These are phyloP conservation scores for Cistogaster globosa DNA, from an alignment of 2,888 invertebrate species.

Conservation along the genomic window DNA sequence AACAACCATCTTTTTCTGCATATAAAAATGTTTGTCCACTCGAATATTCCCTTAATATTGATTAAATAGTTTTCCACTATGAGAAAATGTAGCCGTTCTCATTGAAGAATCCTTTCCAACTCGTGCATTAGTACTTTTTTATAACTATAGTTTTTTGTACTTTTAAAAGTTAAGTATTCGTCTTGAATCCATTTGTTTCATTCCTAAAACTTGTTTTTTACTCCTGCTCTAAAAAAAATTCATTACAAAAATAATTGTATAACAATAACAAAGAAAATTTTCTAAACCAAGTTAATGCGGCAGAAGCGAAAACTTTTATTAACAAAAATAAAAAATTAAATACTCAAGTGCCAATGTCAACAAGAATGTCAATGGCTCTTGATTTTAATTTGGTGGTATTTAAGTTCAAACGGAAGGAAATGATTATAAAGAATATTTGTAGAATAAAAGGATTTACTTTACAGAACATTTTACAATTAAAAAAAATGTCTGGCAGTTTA, in stretches of 20 bases:
- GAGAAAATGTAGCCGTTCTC: too few relatives aligned
- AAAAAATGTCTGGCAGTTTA: too few relatives aligned
- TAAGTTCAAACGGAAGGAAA: conserved; percentile 24
- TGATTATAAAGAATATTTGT: conserved; percentile 2
- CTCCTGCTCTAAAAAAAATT: not conserved
- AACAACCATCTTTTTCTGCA: too few relatives aligned
- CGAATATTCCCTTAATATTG: too few relatives aligned
- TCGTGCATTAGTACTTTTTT: too few relatives aligned
- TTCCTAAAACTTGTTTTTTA: not conserved
- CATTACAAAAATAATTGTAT: not conserved
- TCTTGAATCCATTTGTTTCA: not conserved
- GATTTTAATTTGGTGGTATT: conserved; percentile 25
- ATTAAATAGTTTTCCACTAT: too few relatives aligned
- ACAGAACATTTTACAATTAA: not conserved
- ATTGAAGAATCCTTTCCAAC: too few relatives aligned
- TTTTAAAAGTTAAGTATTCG: not conserved
- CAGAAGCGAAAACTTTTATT: conserved; percentile 47
- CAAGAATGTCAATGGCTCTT: conserved; percentile 52
- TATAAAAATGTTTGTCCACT: too few relatives aligned
- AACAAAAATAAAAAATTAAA: conserved; percentile 3
- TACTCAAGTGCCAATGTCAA: conserved; percentile 48
- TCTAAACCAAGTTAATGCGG: conserved; percentile 1
- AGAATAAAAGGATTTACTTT: not conserved
- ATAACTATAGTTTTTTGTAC: not conserved
- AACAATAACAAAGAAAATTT: conserved; percentile 1